A percentile compares a stretch with the other conserved stretches of the same genome.
phyloP scores from a whole-genome alignment of 2,797 vertebrate species.

The Bufotes viridis region DNA sequence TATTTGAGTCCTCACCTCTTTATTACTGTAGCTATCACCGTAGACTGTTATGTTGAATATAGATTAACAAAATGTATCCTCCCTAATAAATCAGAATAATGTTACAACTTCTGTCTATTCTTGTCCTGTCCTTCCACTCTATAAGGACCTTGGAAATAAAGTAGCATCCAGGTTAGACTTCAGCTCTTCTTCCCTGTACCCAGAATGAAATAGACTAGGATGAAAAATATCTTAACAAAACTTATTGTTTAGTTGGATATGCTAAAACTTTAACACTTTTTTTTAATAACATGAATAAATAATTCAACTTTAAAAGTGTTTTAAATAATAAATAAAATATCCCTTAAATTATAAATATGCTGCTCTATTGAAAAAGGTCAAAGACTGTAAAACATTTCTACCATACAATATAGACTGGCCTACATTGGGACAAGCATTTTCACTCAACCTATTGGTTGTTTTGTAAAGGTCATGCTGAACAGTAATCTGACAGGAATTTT shows the following conservation, averaged over 20 bases:
- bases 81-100: too few relatives aligned
- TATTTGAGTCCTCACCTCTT: too few relatives aligned
- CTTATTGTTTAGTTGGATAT: neutral
- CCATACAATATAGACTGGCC: neutral
- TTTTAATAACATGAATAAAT: neutral
- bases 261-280: neutral
- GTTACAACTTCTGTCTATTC: neutral
- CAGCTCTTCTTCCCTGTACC: neutral
- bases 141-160: neutral
- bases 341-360: constrained; percentile 18
- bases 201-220: neutral
- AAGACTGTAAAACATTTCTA: neutral
- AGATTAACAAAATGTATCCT: too few relatives aligned
- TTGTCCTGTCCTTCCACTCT: neutral
- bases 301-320: constrained; percentile 14
- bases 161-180: neutral
- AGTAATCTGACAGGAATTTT: neutral
- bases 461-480: neutral
- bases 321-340: constrained; percentile 24
- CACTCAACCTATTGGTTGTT: neutral
- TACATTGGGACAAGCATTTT: neutral
- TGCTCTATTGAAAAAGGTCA: constrained; percentile 14
- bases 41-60: too few relatives aligned
- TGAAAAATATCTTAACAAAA: neutral
- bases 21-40: too few relatives aligned